Evolutionary conservation across 1,140 invertebrate species (phyloP).

Genomic region (Aphaenogaster floridana): DNA sequence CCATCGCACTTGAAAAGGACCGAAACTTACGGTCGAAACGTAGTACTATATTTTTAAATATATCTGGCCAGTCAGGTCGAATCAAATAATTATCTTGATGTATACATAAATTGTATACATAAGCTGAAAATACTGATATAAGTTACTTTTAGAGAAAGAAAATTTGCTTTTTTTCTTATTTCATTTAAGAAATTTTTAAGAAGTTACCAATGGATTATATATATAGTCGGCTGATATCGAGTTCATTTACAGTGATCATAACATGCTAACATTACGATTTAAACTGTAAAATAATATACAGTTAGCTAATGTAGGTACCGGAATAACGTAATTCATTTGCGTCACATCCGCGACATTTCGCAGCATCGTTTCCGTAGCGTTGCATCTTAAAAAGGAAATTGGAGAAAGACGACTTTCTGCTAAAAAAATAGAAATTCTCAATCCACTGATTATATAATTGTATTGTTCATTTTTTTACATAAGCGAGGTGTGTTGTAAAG

Average conservation of each 20-base stretch:
- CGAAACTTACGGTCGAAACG: too few relatives aligned
- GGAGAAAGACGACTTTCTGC: background rate
- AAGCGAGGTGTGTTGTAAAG: background rate
- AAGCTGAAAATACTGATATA: background rate
- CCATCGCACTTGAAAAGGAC: too few relatives aligned
- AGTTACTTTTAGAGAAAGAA: background rate
- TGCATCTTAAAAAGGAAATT: slow-evolving; percentile 30
- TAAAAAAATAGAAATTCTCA: background rate
- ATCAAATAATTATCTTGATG: background rate
- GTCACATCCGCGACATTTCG: background rate
- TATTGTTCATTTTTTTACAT: background rate
- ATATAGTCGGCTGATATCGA: background rate
- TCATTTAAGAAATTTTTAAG: background rate
- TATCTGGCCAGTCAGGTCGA: too few relatives aligned
- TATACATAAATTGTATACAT: background rate
- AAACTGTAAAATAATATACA: background rate
- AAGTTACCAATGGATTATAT: background rate
- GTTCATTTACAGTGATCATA: background rate
- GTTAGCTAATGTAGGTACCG: slow-evolving; percentile 5
- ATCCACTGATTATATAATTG: background rate
- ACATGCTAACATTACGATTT: background rate
- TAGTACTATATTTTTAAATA: too few relatives aligned
- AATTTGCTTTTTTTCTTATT: background rate
- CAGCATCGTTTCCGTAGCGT: background rate
- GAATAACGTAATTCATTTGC: slow-evolving; percentile 30